Evolutionary conservation across 2,113 vertebrate species (phyloP).

Genomic region (Cyprinodon brontotheroides): DNA sequence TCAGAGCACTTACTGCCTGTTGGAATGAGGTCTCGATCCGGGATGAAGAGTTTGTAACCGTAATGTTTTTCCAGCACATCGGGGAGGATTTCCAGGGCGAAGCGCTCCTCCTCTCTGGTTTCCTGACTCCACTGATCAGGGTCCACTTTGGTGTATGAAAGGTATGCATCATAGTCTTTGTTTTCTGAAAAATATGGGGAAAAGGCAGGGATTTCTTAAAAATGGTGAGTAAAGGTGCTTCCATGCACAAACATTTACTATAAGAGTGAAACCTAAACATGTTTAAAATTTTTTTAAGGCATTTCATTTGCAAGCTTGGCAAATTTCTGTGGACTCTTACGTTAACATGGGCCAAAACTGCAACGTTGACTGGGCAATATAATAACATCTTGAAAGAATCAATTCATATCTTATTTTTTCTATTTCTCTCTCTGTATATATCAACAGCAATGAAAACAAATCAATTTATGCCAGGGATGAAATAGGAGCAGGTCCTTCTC

Average conservation of each 20-base stretch:
- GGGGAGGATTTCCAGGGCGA: conserved; percentile 96
- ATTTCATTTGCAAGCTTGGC: not conserved
- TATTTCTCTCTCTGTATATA: not conserved
- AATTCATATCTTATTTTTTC: not conserved
- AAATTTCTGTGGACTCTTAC: not conserved
- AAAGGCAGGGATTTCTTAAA: not conserved
- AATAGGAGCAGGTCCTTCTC: not conserved
- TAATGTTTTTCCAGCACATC: conserved; percentile 99
- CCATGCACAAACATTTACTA: not conserved
- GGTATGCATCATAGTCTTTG: conserved; percentile 98
- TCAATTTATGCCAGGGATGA: not conserved
- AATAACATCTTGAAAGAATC: not conserved
- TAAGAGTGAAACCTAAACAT: not conserved
- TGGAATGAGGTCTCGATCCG: conserved; percentile 98
- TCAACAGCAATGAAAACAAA: not conserved
- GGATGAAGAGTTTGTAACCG: conserved; percentile 98
- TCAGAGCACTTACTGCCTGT: conserved; percentile 91
- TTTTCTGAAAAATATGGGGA: conserved; percentile 81
- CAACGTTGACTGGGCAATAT: not conserved
- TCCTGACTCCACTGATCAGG: conserved; percentile 99
- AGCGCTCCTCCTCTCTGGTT: conserved; percentile 95
- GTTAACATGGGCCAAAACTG: not conserved
- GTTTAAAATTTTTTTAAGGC: not conserved
- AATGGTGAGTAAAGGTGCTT: not conserved
- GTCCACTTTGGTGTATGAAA: conserved; percentile 99